Conservation (phyloP, 1,140 invertebrate genomes). For the Lasioglossum albipes region DNA sequence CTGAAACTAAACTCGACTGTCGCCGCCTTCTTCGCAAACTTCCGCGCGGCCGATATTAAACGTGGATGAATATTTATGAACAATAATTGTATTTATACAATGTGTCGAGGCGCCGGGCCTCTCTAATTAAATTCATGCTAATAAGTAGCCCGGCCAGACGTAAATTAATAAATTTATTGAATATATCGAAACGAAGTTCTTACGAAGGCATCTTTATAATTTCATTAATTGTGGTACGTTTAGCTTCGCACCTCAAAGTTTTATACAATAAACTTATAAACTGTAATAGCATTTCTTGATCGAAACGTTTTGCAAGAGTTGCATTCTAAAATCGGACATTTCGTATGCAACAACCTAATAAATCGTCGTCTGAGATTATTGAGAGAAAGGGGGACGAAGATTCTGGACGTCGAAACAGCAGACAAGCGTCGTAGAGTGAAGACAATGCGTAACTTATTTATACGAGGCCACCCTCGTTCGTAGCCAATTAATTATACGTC, state of each 20-base stretch:
- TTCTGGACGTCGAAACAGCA: slow-evolving; percentile 31
- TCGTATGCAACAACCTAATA: no score
- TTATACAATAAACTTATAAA: no score
- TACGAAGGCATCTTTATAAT: no score
- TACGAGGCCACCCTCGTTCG: slow-evolving; percentile 43
- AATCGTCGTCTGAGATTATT: slow-evolving; percentile 19
- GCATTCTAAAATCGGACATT: no score
- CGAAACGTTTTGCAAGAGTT: not conserved
- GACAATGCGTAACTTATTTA: slow-evolving; percentile 64
- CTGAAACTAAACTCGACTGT: slow-evolving; percentile 54
- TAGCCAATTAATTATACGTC: slow-evolving; percentile 63
- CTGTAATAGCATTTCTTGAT: no score
- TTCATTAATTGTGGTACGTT: no score
- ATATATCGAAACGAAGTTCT: no score
- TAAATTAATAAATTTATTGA: no score
- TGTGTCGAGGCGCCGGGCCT: slow-evolving; percentile 56
- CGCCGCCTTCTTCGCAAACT: slow-evolving; percentile 49
- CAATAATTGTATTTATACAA: slow-evolving; percentile 73
- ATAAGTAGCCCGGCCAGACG: slow-evolving; percentile 51
- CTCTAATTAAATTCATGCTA: slow-evolving; percentile 75
- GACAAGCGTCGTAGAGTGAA: slow-evolving; percentile 34
- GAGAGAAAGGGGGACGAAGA: slow-evolving; percentile 20
- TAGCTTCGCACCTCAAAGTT: no score
- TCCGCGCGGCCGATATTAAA: slow-evolving; percentile 68
- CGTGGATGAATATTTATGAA: slow-evolving; percentile 77